Conservation (phyloP, 2,888 invertebrate genomes). For the Eulithis testata region DNA sequence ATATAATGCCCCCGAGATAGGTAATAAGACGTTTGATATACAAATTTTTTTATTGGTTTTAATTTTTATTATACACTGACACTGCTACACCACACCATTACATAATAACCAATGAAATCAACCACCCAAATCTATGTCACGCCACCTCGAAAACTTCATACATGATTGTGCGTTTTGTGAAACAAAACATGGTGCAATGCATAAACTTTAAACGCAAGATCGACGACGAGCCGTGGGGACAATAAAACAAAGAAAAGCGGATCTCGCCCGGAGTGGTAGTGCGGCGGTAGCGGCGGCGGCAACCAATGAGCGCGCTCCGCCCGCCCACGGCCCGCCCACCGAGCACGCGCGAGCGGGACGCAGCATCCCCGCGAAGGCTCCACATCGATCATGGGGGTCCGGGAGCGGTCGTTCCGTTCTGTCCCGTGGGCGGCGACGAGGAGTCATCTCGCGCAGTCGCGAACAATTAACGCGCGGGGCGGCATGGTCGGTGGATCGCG, state of each 20-base stretch:
- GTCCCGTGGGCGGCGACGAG: conserved; percentile 73
- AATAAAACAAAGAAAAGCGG: conserved; percentile 83
- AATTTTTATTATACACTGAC: conserved; percentile 48
- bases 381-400: conserved; percentile 79
- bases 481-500: conserved; percentile 71
- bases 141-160: conserved; percentile 78
- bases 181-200: conserved; percentile 83
- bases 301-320: conserved; percentile 50
- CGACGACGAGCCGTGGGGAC: conserved; percentile 82
- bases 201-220: conserved; percentile 84
- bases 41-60: neutral
- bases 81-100: conserved; percentile 59
- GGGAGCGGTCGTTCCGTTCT: conserved; percentile 74
- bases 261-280: conserved; percentile 71
- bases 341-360: conserved; percentile 62
- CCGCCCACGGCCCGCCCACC: conserved; percentile 59
- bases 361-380: conserved; percentile 74
- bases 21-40: neutral
- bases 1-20: neutral
- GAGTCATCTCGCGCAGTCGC: conserved; percentile 79
- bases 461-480: conserved; percentile 81
- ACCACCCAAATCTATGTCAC: conserved; percentile 68
- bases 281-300: conserved; percentile 50
- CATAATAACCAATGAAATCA: conserved; percentile 46
- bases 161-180: conserved; percentile 80